phyloP scores from a whole-genome alignment of 2,888 invertebrate species.

The Sesamia inferens region DNA sequence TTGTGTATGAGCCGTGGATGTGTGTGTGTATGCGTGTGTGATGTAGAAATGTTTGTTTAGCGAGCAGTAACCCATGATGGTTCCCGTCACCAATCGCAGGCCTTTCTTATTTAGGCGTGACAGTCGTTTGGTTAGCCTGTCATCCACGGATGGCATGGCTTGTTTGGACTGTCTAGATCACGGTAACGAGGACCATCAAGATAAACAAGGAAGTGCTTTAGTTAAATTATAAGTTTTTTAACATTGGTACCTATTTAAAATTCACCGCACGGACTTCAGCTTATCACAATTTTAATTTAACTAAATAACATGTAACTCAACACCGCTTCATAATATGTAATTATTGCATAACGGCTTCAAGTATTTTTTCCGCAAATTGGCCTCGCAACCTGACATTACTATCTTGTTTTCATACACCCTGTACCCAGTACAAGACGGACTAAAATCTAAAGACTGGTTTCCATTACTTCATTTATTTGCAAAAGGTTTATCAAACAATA shows the following conservation, averaged over 20 bases:
- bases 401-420: conserved; percentile 59
- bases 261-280: conserved; percentile 15
- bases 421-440: background rate
- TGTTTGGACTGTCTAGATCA: too few species aligned
- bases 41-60: too few species aligned
- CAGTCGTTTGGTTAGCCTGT: too few species aligned
- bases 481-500: background rate
- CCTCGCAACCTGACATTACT: conserved; percentile 31
- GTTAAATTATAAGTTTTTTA: background rate
- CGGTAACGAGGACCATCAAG: too few species aligned
- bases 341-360: conserved; percentile 20
- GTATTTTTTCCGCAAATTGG: conserved; percentile 13
- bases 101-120: too few species aligned
- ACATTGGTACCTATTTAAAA: conserved; percentile 26
- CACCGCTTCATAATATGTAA: conserved; percentile 9
- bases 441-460: background rate
- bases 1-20: too few species aligned
- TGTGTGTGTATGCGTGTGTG: too few species aligned
- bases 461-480: background rate
- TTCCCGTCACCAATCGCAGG: too few species aligned
- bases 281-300: conserved; percentile 36
- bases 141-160: too few species aligned
- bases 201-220: background rate
- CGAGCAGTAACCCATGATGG: too few species aligned
- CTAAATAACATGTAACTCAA: conserved; percentile 29